Percentiles rank a stretch among this genome's conserved stretches.
These are phyloP conservation scores for Saturnia japonica DNA, from an alignment of 2,888 invertebrate genomes.

Conservation along the genomic window DNA sequence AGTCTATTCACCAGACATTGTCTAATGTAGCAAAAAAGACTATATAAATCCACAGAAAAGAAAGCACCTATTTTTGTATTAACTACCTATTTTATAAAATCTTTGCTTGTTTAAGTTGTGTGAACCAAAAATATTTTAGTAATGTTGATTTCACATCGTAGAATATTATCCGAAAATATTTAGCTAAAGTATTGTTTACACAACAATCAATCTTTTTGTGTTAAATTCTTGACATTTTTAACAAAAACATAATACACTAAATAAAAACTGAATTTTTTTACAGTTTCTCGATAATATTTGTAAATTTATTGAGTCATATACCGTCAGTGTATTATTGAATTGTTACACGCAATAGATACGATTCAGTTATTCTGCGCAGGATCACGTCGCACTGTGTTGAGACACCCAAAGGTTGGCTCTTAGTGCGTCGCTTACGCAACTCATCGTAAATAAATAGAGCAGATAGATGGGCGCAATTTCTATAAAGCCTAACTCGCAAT, in stretches of 20 bases:
- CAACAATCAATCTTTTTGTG: too few relatives aligned
- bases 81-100: background rate
- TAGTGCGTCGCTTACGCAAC: slow-evolving; percentile 52
- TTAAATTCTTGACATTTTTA: too few relatives aligned
- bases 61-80: background rate
- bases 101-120: background rate
- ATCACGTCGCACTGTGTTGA: slow-evolving; percentile 55
- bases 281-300: background rate
- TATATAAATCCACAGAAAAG: slow-evolving; percentile 7
- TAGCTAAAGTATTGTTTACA: too few relatives aligned
- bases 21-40: slow-evolving; percentile 35
- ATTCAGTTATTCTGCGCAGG: slow-evolving; percentile 48
- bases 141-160: background rate
- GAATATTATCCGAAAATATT: background rate
- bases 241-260: background rate
- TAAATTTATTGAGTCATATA: slow-evolving; percentile 19
- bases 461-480: slow-evolving; percentile 52
- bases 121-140: background rate
- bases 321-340: slow-evolving; percentile 34
- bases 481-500: slow-evolving; percentile 38
- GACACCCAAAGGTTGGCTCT: slow-evolving; percentile 56
- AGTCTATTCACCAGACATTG: slow-evolving; percentile 36
- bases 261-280: slow-evolving; percentile 1
- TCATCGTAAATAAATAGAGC: slow-evolving; percentile 44
- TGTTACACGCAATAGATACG: slow-evolving; percentile 48